Base-by-base conservation (phyloP, 2,888 invertebrate species). In the Kryphioiulus occultus region DNA sequence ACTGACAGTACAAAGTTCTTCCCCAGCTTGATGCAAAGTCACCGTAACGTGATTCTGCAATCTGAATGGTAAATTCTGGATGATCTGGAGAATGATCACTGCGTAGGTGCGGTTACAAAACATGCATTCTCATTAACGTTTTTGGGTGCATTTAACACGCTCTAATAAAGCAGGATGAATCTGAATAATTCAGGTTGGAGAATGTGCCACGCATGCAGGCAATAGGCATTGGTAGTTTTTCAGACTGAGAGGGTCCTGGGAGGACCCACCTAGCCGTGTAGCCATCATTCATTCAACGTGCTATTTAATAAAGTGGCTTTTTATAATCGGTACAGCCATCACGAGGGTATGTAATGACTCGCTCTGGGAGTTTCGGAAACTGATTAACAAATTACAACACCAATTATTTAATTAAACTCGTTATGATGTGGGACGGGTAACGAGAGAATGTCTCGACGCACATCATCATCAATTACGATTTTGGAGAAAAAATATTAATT, bases 281-380 rank as follows among this genome's bases (percentile, higher is more conserved):
- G 68, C 68, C 68, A 68, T 68, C 68, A 68, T 68, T 68, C 68
- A 68, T 68, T 68, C 22, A 68, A 68, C 12, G 12, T 68, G 68
- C 68, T 68, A 68, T 68, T 68, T 68, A 68, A 68, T 68, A 68
- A 68, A 68, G 68, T 68, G 68, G 68, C 68, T 68, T 68, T 68
- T 68, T 68, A 68, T 68, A 68, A 68, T 22, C 26, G 68, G 22
- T 22, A 22, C 68, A 68, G 68, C 26, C 68, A 68, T 22, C 68
- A 26, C 22, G 26, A 5, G 22, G 22, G 26, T 22, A 22, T 68
- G 9, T 68, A 68, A 68, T 68, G 68, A 68, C 68, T 68, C 68
- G 68, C 68, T 68, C 26, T 22, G 68, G 68, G 68, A 68, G 68
- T 68, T 68, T 68, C 68, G 68, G 68, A 68, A 68, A 68, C 68